Percentiles rank a stretch among this genome's conserved stretches.
These are phyloP conservation scores for Ciona savignyi DNA, from an alignment of 23 tunicate species.

Conservation along the genomic window DNA sequence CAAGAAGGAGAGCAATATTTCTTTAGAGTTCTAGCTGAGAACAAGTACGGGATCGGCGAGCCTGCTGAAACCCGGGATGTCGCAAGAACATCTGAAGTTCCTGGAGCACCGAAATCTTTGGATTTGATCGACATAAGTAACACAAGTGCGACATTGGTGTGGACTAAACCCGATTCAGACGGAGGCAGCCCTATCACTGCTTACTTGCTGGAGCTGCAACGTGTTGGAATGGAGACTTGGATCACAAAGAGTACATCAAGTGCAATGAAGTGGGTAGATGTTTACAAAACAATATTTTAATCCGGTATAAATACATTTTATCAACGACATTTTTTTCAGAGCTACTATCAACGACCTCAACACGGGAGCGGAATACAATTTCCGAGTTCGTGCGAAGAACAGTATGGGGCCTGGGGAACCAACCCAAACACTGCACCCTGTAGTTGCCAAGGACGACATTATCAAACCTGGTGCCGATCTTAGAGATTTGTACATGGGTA, in stretches of 20 bases:
- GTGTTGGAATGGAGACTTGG: conserved; percentile 46
- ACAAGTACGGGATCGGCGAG: conserved; percentile 86
- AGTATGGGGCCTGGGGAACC: conserved; percentile 69
- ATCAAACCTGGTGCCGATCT: conserved; percentile 61
- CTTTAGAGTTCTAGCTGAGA: conserved; percentile 87
- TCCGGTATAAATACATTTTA: no score
- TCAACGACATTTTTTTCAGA: conserved; percentile 42
- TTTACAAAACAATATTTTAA: no score
- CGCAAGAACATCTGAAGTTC: conserved; percentile 63
- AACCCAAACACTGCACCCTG: conserved; percentile 54
- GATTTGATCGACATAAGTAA: conserved; percentile 37
- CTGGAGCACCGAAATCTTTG: conserved; percentile 67
- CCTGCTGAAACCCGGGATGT: conserved; percentile 76
- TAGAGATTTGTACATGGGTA: conserved; percentile 64
- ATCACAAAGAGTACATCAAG: conserved; percentile 33
- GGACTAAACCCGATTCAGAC: conserved; percentile 78
- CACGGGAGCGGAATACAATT: conserved; percentile 48
- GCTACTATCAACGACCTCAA: conserved; percentile 46
- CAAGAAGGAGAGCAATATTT: conserved; percentile 65
- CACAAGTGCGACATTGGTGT: conserved; percentile 28
- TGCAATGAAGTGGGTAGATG: conserved; percentile 19
- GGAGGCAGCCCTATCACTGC: conserved; percentile 75
- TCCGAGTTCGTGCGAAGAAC: conserved; percentile 86
- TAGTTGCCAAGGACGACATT: conserved; percentile 73
- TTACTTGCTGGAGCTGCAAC: conserved; percentile 55